These are phyloP conservation scores for Apostichopus parvimensis DNA, from an alignment of 35 echinoderm and acorn worm species.

Conservation along the genomic window DNA sequence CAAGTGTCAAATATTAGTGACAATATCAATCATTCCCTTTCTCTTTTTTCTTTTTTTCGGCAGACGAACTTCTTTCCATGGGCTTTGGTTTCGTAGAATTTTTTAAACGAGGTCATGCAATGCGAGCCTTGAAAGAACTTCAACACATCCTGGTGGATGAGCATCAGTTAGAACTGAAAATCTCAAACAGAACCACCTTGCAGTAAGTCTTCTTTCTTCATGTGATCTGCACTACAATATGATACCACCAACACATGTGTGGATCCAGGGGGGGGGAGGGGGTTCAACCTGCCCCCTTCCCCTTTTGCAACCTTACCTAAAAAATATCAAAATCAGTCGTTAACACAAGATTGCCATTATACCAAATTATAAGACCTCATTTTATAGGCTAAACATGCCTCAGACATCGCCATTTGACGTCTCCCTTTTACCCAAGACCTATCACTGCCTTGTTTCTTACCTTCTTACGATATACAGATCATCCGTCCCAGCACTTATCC, in stretches of 20 bases:
- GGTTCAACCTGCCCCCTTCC: neutral
- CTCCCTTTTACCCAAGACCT: too few species aligned
- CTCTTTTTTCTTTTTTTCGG: neutral
- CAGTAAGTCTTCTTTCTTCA: slow-evolving; percentile 64
- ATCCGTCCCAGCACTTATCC: too few species aligned
- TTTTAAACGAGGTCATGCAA: slow-evolving; percentile 66
- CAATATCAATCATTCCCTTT: neutral
- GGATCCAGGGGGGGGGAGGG: neutral
- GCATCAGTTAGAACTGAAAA: slow-evolving; percentile 79
- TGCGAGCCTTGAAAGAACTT: slow-evolving; percentile 85
- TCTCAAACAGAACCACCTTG: slow-evolving; percentile 76
- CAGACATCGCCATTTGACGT: too few species aligned
- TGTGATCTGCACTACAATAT: too few species aligned
- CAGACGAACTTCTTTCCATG: slow-evolving; percentile 89
- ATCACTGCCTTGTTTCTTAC: too few species aligned
- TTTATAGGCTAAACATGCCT: too few species aligned
- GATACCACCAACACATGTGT: neutral
- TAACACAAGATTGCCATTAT: too few species aligned
- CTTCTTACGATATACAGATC: too few species aligned
- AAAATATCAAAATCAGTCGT: too few species aligned
- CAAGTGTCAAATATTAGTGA: too few species aligned
- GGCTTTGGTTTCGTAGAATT: slow-evolving; percentile 95
- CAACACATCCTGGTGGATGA: slow-evolving; percentile 79
- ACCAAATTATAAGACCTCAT: too few species aligned
- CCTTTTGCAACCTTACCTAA: neutral